These are phyloP conservation scores for Eulacestoma nigropectus DNA, from an alignment of 2,113 vertebrate genomes.

Conservation along the genomic window DNA sequence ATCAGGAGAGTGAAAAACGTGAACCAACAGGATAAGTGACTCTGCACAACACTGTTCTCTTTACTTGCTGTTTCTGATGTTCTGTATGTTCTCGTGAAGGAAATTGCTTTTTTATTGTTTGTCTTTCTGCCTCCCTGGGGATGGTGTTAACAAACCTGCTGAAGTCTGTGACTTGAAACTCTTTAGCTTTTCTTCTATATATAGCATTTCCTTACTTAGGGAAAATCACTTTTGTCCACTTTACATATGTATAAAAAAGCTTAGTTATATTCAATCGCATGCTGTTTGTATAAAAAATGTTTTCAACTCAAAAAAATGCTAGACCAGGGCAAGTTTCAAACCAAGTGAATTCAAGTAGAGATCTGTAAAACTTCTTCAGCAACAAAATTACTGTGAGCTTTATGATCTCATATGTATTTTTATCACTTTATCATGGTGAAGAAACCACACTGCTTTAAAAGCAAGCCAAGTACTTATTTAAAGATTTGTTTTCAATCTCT, in stretches of 20 bases:
- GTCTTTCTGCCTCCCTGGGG: background rate
- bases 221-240: background rate
- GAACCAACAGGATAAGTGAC: background rate
- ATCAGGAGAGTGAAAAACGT: rapidly evolving
- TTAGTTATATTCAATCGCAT: background rate
- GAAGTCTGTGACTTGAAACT: background rate
- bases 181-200: background rate
- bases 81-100: background rate
- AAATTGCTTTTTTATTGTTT: background rate
- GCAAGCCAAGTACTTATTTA: background rate
- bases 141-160: background rate
- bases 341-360: background rate
- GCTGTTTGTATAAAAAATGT: background rate
- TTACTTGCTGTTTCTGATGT: background rate
- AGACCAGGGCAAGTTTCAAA: background rate
- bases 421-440: background rate
- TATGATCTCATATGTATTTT: slow-evolving; percentile 11
- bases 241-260: background rate
- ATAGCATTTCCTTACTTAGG: background rate
- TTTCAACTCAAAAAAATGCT: background rate
- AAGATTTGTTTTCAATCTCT: background rate
- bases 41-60: background rate
- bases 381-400: background rate
- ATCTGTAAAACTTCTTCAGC: background rate
- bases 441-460: background rate